Evolutionary conservation across 2,113 vertebrate species (phyloP), one percentile per base, ranked within the genome.

Genomic region (Salvator merianae): DNA sequence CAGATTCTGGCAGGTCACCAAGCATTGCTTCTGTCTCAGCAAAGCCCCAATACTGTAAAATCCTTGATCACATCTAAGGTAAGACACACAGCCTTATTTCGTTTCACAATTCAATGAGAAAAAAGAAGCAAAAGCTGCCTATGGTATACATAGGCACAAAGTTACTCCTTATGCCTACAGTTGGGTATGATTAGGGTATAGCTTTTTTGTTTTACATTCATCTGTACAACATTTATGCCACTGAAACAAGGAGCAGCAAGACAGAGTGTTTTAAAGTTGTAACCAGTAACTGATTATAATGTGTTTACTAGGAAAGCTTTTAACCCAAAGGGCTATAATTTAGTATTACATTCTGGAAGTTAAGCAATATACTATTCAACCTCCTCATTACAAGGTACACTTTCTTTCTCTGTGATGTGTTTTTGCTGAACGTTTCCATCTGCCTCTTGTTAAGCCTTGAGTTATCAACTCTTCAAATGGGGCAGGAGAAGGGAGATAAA

Each of bases 71-170:
- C 81, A 89, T 88, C 22, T 90, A 78, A 80, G 81, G 63, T 5
- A 5, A 13, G 13, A 86, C 80, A 70, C 22, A 75, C 74, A 79
- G 70, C 69, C 84, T 36, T 22, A 89, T 16, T 3, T 72, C 43
- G 89, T 88, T 81, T 90, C 63, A 89, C 89, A 82, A 77, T 86
- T 86, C 79, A n/a, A 78, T 76, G 62, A 83, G 9, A 32, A 28
- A 73, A 70, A 83, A 36, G 78, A 26, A 87, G 85, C 76, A 62
- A 71, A 81, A 74, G 69, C 69, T 0, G 0, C 47, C 20, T 16
- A 4, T 59, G 55, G 14, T 59, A 79, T 55, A 2, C 82, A 14
- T 30, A 89, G 82, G 88, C 53, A 82, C 76, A 34, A 50, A 59
- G 47, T 20, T 77, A 4, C 40, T 91, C n/a, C 70, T 38, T 50